phyloP scores from a whole-genome alignment of 2,113 vertebrate genomes.

The Lagenorhynchus albirostris region DNA sequence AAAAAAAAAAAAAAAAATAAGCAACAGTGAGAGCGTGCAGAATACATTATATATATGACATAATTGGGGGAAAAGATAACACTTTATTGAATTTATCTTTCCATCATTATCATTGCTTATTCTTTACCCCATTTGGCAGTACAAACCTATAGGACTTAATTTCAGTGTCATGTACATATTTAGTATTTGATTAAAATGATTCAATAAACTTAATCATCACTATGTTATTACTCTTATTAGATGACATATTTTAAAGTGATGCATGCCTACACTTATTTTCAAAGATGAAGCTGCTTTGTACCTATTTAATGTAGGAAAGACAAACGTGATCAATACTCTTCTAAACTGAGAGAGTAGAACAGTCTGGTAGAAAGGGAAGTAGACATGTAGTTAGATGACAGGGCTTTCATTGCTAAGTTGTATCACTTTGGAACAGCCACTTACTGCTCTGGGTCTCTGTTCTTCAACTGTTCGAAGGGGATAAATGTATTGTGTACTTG shows the following conservation, averaged over 20 bases:
- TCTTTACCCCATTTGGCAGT: neutral
- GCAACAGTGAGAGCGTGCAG: neutral
- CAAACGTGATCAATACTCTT: neutral
- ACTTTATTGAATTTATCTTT: neutral
- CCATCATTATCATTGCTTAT: neutral
- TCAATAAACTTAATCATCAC: neutral
- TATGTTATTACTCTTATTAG: neutral
- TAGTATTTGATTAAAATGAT: neutral
- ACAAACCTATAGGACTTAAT: neutral
- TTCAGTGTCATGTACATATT: neutral
- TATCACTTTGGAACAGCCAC: neutral
- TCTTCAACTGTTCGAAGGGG: neutral
- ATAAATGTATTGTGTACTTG: neutral
- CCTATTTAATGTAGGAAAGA: neutral
- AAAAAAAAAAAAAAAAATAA: too few relatives aligned
- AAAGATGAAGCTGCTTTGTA: neutral
- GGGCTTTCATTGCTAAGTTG: neutral
- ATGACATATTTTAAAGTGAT: neutral
- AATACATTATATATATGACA: neutral
- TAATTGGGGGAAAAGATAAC: neutral
- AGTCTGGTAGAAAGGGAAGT: neutral
- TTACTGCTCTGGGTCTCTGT: neutral
- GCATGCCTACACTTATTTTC: neutral
- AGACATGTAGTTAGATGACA: neutral
- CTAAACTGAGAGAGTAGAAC: neutral